Percentiles rank a stretch among this genome's conserved stretches.
Conservation (phyloP, 2,797 vertebrate species). For the Buphagus erythrorhynchus region DNA sequence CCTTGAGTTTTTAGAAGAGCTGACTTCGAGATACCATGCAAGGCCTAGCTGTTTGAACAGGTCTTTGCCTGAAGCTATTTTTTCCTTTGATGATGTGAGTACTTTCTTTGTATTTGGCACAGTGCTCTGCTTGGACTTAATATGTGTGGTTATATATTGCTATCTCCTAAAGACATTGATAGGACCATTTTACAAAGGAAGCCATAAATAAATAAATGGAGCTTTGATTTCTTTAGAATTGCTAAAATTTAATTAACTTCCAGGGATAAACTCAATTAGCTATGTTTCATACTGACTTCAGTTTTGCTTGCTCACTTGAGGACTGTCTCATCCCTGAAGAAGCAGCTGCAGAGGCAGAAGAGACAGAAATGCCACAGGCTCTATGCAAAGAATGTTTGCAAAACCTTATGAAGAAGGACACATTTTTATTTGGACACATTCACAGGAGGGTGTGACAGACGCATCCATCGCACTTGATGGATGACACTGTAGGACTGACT, state of each 20-base stretch:
- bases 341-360: neutral
- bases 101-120: slow-evolving; percentile 8
- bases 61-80: slow-evolving; percentile 15
- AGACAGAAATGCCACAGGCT: neutral
- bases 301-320: neutral
- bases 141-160: neutral
- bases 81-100: neutral
- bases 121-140: neutral
- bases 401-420: neutral
- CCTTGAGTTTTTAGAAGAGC: slow-evolving; percentile 2
- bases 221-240: slow-evolving; percentile 52
- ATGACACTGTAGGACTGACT: neutral
- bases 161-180: neutral
- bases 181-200: slow-evolving; percentile 30
- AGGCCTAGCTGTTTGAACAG: neutral
- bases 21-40: neutral
- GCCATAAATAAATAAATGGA: slow-evolving; percentile 44
- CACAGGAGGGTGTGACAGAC: neutral
- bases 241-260: slow-evolving; percentile 56
- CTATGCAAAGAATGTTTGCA: neutral
- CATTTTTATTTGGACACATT: rapidly evolving
- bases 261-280: slow-evolving; percentile 21
- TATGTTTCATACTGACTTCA: neutral
- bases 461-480: neutral
- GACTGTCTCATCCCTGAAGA: neutral